These are phyloP conservation scores for Mergus octosetaceus DNA, from an alignment of 2,797 vertebrate species.

Conservation along the genomic window DNA sequence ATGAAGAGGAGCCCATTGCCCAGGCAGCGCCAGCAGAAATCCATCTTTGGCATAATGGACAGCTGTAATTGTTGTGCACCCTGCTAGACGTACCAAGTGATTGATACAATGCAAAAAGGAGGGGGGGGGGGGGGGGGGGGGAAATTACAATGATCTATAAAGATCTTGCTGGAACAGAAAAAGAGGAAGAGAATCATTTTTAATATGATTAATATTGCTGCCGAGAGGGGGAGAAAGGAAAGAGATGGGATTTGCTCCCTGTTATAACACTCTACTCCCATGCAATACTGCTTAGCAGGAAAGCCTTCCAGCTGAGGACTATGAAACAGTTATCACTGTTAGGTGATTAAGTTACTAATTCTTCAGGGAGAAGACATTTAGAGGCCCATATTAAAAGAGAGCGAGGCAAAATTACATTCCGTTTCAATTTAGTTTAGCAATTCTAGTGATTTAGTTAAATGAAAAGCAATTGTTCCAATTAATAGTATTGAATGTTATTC, in stretches of 20 bases:
- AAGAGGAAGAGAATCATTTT: constrained; percentile 59
- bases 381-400: constrained; percentile 84
- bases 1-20: constrained; percentile 32
- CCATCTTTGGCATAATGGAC: constrained; percentile 62
- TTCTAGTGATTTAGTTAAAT: constrained; percentile 89
- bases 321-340: constrained; percentile 86
- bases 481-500: constrained; percentile 92
- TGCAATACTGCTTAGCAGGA: constrained; percentile 73
- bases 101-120: constrained; percentile 67
- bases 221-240: constrained; percentile 49
- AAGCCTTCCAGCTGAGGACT: constrained; percentile 81
- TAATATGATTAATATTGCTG: constrained; percentile 74
- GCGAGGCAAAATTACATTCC: constrained; percentile 84
- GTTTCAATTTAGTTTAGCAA: constrained; percentile 86
- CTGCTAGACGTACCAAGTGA: constrained; percentile 59
- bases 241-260: constrained; percentile 66
- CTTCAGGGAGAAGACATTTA: constrained; percentile 87
- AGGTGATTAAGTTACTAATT: constrained; percentile 87
- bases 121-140: not conserved
- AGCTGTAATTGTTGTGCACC: constrained; percentile 68
- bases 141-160: constrained; percentile 62
- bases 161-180: constrained; percentile 61
- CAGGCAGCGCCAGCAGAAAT: constrained; percentile 55
- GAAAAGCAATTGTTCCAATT: constrained; percentile 92
- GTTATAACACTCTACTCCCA: constrained; percentile 63